Evolutionary conservation across 2,797 vertebrate species (phyloP).

Genomic region (Sebastes wilsoni): DNA sequence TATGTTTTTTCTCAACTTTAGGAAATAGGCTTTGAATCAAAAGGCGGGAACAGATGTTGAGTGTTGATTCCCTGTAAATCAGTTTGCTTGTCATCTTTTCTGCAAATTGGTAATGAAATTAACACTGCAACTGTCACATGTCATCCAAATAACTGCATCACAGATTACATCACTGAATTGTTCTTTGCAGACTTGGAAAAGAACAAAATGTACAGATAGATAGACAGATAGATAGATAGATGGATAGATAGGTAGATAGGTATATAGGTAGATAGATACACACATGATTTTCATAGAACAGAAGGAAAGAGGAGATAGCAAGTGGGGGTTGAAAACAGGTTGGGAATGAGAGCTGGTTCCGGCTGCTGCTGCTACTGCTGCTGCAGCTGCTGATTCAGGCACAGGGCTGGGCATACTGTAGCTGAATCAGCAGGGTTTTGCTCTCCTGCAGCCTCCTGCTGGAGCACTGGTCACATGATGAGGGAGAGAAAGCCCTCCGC

Average conservation of each 20-base stretch:
- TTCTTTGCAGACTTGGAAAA: background rate
- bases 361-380: conserved; percentile 48
- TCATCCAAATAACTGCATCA: background rate
- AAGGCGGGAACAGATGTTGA: background rate
- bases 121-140: background rate
- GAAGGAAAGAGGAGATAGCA: conserved; percentile 3
- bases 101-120: background rate
- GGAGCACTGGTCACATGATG: conserved; percentile 78
- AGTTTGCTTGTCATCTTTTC: background rate
- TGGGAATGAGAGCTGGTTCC: conserved; percentile 48
- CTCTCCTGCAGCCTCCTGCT: conserved; percentile 80
- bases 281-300: background rate
- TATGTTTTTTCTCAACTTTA: background rate
- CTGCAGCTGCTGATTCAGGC: conserved; percentile 80
- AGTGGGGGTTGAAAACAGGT: background rate
- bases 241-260: background rate
- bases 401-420: conserved; percentile 65
- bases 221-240: conserved; percentile 13
- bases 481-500: conserved; percentile 75
- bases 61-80: background rate
- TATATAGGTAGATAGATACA: background rate
- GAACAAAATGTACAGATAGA: conserved; percentile 5
- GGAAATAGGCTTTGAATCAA: background rate
- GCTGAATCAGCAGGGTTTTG: conserved; percentile 83
- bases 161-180: background rate